Percentiles rank a stretch among this genome's conserved stretches.
phyloP scores from a whole-genome alignment of 1,140 invertebrate species.

The Ceratina calcarata region DNA sequence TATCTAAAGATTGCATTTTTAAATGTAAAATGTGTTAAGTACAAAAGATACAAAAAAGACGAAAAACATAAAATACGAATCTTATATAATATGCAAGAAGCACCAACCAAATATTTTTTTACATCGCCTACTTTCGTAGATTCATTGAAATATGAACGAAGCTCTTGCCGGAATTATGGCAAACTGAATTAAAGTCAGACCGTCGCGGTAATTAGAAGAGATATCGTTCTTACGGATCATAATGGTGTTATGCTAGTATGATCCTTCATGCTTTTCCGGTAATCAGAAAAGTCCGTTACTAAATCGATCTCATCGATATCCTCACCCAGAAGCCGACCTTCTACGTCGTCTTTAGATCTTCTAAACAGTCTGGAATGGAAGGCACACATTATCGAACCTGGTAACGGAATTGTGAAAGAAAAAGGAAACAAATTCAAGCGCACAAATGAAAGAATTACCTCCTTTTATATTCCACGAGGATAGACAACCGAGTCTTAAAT shows the following conservation, averaged over 20 bases:
- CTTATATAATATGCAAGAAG: too few relatives aligned
- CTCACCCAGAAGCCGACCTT: slow-evolving; percentile 69
- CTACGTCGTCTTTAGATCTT: slow-evolving; percentile 71
- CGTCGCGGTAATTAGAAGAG: too few relatives aligned
- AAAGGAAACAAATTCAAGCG: background rate
- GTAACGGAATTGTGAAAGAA: too few relatives aligned
- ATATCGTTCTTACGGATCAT: slow-evolving; percentile 34
- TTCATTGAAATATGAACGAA: too few relatives aligned
- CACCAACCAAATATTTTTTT: too few relatives aligned
- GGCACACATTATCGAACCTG: slow-evolving; percentile 2
- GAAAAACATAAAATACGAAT: background rate
- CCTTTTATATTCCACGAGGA: background rate
- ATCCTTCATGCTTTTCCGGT: slow-evolving; percentile 65
- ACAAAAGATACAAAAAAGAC: slow-evolving; percentile 20
- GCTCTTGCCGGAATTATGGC: background rate
- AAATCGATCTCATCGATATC: slow-evolving; percentile 71
- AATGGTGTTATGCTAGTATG: slow-evolving; percentile 65
- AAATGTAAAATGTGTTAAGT: slow-evolving; percentile 32
- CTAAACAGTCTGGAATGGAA: slow-evolving; percentile 71
- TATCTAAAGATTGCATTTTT: background rate
- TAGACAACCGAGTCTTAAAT: too few relatives aligned
- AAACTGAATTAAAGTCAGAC: background rate
- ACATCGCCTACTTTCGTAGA: too few relatives aligned
- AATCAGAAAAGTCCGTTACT: slow-evolving; percentile 69
- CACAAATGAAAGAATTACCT: slow-evolving; percentile 23